Evolutionary conservation across 2,113 vertebrate species (phyloP), one percentile per base, ranked within the genome.

Genomic region (Cervus canadensis): DNA sequence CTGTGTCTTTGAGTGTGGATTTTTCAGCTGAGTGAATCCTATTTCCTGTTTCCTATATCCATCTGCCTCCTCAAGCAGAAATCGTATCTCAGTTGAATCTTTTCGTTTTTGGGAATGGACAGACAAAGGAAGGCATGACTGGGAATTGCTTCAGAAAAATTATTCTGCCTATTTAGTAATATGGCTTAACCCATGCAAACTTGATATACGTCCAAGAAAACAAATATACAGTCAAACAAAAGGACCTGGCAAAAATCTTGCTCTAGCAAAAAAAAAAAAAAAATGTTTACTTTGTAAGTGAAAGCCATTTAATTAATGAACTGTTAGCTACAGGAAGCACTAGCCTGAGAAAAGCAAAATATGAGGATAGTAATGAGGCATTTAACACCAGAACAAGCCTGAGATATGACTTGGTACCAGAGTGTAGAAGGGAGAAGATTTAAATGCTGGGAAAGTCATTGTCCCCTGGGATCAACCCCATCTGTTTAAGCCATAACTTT

Each of bases 371-470:
- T 30, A 25, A 79, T 50, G 67, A 45, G 30, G 23, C 9, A 40
- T 91, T 83, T 79, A 8, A 57, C 30, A 59, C 30, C 3, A 43
- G 60, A 56, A 76, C 59, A 50, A 54, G 52, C 36, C 79, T 92
- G 64, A 82, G 79, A 76, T 16, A 9, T 26, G 40, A 40, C 36
- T 94, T 62, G 76, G 79, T 36, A n/a, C 11, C 60, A 93, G 67
- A 87, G 81, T 40, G 7, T n/a, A 83, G 59, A 79, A 60, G 87
- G 6, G 45, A 89, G 56, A 56, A 95, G 89, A 91, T 83, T 23
- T 2, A 92, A 91, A 60, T 85, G 88, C 57, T 94, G 67, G 91
- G 95, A 97, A 96, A 93, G 9, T 85, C 86, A 59, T 50, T 84
- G 74, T 60, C 94, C 83, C 89, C 2, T 19, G 93, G 60, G 81